phyloP scores from a whole-genome alignment of 2,888 invertebrate genomes.

The Crioceris asparagi region DNA sequence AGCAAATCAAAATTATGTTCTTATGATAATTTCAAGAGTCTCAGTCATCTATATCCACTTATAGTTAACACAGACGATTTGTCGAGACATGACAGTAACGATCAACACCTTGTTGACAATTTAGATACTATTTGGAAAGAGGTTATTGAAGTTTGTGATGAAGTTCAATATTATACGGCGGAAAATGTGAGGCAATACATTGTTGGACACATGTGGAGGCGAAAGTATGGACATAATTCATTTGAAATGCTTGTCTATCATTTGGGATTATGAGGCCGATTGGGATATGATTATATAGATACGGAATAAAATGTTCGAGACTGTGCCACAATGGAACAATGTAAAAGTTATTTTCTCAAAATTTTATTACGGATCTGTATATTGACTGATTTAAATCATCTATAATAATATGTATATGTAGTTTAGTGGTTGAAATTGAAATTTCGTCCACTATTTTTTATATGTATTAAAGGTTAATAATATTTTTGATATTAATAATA shows the following conservation, averaged over 20 bases:
- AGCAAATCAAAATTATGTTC: conserved; percentile 24
- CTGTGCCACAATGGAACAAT: too few relatives aligned
- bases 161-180: conserved; percentile 37
- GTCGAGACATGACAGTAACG: conserved; percentile 20
- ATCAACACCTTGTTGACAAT: conserved; percentile 30
- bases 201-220: conserved; percentile 35
- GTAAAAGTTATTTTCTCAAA: too few relatives aligned
- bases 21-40: conserved; percentile 17
- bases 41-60: conserved; percentile 21
- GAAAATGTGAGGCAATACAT: conserved; percentile 28
- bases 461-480: too few relatives aligned
- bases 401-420: too few relatives aligned
- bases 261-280: conserved; percentile 5
- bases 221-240: conserved; percentile 21
- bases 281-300: too few relatives aligned
- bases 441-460: too few relatives aligned
- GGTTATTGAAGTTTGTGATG: conserved; percentile 48
- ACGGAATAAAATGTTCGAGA: too few relatives aligned
- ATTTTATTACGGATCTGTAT: too few relatives aligned
- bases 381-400: too few relatives aligned
- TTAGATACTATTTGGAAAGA: conserved; percentile 55
- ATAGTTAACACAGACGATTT: conserved; percentile 24
- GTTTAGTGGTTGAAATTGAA: too few relatives aligned
- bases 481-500: too few relatives aligned
- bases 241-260: conserved; percentile 23